A percentile compares a stretch with the other conserved stretches of the same genome.
phyloP scores from a whole-genome alignment of 2,888 invertebrate species.

The Noctuana brunneofusca region DNA sequence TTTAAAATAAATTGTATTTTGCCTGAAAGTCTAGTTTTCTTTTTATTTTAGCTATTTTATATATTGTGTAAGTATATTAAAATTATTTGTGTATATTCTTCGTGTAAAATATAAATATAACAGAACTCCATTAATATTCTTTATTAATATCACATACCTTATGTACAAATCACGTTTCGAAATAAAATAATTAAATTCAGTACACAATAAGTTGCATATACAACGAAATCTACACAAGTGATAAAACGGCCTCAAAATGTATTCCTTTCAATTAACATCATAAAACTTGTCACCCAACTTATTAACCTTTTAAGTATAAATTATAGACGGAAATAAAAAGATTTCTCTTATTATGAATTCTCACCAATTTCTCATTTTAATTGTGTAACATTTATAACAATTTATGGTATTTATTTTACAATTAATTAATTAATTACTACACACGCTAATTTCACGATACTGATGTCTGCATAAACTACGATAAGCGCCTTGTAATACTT shows the following conservation, averaged over 20 bases:
- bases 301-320: neutral
- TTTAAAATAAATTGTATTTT: conserved; percentile 43
- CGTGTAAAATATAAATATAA: conserved; percentile 23
- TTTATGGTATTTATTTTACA: neutral
- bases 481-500: conserved; percentile 24
- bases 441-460: neutral
- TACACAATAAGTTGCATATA: conserved; percentile 45
- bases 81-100: neutral
- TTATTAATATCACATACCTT: conserved; percentile 74
- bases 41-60: neutral
- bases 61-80: neutral
- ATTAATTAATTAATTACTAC: neutral
- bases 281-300: neutral
- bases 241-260: conserved; percentile 5
- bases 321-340: neutral
- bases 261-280: conserved; percentile 1
- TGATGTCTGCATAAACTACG: neutral
- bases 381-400: neutral
- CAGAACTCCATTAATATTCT: conserved; percentile 47
- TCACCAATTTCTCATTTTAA: neutral
- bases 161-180: conserved; percentile 73
- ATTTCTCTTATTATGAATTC: neutral
- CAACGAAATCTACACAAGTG: conserved; percentile 33
- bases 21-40: conserved; percentile 34
- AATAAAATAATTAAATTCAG: conserved; percentile 56